These are phyloP conservation scores for Orchestes rusci DNA, from an alignment of 2,888 invertebrate genomes.

Conservation along the genomic window DNA sequence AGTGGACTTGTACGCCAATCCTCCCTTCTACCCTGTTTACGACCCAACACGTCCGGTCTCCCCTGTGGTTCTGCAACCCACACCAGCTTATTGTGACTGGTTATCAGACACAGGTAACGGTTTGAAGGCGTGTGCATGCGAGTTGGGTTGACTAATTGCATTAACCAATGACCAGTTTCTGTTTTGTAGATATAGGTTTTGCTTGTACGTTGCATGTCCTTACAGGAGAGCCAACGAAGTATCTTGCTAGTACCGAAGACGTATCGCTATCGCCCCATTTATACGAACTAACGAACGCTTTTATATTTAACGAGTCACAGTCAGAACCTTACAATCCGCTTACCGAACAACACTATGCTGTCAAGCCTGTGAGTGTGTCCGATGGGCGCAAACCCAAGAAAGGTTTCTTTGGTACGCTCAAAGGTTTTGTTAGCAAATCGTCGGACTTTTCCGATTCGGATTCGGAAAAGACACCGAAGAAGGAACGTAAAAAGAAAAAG, in stretches of 20 bases:
- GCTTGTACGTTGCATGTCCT: conserved; percentile 46
- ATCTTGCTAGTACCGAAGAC: conserved; percentile 39
- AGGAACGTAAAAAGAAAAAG: conserved; percentile 33
- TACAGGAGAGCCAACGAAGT: conserved; percentile 43
- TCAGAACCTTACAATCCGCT: conserved; percentile 36
- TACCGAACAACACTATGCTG: conserved; percentile 29
- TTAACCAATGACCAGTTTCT: too few relatives aligned
- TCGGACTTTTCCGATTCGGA: conserved; percentile 42
- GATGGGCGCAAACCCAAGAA: conserved; percentile 39
- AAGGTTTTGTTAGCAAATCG: conserved; percentile 41
- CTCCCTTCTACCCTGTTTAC: conserved; percentile 41
- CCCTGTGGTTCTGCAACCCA: conserved; percentile 5
- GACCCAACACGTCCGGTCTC: conserved; percentile 14
- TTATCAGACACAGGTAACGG: conserved; percentile 5
- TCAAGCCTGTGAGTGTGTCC: conserved; percentile 26
- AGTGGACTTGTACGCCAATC: conserved; percentile 39
- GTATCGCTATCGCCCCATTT: conserved; percentile 30
- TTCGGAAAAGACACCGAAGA: conserved; percentile 40
- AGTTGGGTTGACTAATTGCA: too few relatives aligned
- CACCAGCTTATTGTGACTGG: conserved; percentile 43
- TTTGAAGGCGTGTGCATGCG: not conserved
- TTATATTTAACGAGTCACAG: conserved; percentile 40
- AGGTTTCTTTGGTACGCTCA: conserved; percentile 41
- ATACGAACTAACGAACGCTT: conserved; percentile 40
- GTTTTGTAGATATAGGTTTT: conserved; percentile 41